Conservation (phyloP, 53 echinoderm and acorn worm genomes). For the Temnopleurus reevesii region DNA sequence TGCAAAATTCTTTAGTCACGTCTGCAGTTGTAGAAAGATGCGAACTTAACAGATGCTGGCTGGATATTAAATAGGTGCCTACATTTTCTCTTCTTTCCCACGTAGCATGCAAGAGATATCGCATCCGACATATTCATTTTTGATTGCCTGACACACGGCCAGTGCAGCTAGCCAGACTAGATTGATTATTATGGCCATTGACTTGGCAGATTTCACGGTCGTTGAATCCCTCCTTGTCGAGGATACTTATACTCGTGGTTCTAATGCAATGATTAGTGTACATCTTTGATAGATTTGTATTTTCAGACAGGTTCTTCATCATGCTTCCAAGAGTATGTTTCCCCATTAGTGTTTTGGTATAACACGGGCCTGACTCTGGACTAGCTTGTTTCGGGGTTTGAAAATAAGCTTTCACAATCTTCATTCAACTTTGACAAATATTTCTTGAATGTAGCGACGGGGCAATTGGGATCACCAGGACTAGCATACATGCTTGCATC, state of each 20-base stretch:
- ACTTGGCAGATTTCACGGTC: constrained; percentile 41
- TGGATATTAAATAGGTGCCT: neutral
- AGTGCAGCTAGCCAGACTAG: constrained; percentile 1
- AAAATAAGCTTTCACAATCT: neutral
- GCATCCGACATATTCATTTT: constrained; percentile 8
- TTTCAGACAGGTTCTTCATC: neutral
- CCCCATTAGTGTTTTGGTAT: constrained; percentile 11
- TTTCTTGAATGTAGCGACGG: constrained; percentile 25
- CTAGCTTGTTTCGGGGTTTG: constrained; percentile 3
- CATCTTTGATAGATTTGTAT: neutral
- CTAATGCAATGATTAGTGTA: constrained; percentile 37
- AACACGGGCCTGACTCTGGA: constrained; percentile 13
- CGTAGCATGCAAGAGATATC: neutral
- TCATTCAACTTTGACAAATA: constrained; percentile 4
- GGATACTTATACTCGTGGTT: constrained; percentile 8
- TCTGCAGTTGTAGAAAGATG: neutral
- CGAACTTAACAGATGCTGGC: no score
- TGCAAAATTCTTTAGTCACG: neutral
- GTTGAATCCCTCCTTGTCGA: constrained; percentile 11
- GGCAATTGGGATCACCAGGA: constrained; percentile 25
- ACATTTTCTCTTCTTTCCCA: no score
- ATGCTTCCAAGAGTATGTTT: constrained; percentile 11
- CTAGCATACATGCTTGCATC: constrained; percentile 22
- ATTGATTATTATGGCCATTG: constrained; percentile 5
- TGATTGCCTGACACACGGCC: neutral